Percentiles rank a stretch among this genome's conserved stretches.
phyloP scores from a whole-genome alignment of 2,797 vertebrate species.

The Aeoliscus strigatus region DNA sequence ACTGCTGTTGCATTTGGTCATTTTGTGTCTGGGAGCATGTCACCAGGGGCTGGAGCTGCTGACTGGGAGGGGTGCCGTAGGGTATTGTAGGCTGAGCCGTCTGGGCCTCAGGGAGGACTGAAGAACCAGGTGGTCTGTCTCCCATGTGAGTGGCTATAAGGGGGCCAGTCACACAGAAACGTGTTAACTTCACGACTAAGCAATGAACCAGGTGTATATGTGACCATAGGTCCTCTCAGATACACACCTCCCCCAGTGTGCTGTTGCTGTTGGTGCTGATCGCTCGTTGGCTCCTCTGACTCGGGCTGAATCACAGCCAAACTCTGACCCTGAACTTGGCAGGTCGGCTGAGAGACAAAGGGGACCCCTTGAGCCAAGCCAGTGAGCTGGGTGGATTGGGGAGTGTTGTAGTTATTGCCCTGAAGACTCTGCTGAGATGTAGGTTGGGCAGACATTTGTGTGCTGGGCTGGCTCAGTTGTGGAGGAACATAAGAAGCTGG shows the following conservation, averaged over 20 bases:
- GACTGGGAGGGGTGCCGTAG: conserved; percentile 77
- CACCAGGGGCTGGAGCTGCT: conserved; percentile 71
- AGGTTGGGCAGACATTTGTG: conserved; percentile 70
- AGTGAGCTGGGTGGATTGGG: conserved; percentile 45
- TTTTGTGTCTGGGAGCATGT: conserved; percentile 66
- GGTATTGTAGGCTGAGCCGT: conserved; percentile 77
- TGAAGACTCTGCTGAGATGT: conserved; percentile 56
- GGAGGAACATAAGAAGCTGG: conserved; percentile 43
- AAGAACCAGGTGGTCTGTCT: conserved; percentile 82
- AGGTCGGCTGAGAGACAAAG: conserved; percentile 55
- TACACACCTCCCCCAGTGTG: conserved; percentile 65
- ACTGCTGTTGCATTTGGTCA: conserved; percentile 57
- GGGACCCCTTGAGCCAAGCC: conserved; percentile 39
- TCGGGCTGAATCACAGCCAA: conserved; percentile 77
- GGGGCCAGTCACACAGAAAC: neutral
- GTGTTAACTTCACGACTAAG: neutral
- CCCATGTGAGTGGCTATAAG: conserved; percentile 74
- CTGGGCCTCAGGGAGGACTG: conserved; percentile 78
- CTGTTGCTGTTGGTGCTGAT: conserved; percentile 84
- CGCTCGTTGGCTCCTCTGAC: conserved; percentile 85
- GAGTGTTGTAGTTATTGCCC: conserved; percentile 47
- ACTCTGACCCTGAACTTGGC: conserved; percentile 63
- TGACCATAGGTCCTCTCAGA: neutral
- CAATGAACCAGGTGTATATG: conserved; percentile 1
- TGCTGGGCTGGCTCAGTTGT: conserved; percentile 53